Evolutionary conservation across 1,140 invertebrate genomes (phyloP).

Genomic region (Campoletis sonorensis): DNA sequence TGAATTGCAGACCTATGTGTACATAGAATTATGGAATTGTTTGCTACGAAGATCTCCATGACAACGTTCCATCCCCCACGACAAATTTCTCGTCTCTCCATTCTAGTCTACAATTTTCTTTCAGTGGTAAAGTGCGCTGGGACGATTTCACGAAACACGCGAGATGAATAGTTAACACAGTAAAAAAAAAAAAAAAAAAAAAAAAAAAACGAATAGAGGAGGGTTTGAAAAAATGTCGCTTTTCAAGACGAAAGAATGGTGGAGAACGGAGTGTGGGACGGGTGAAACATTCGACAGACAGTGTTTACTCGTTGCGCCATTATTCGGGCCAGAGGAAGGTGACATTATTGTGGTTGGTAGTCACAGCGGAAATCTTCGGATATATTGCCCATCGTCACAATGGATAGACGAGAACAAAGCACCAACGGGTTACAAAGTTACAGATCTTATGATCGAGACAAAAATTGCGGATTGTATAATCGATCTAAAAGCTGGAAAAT

Average conservation of each 20-base stretch:
- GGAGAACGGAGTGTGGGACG: conserved; percentile 81
- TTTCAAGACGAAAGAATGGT: conserved; percentile 88
- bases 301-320: conserved; percentile 80
- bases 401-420: conserved; percentile 72
- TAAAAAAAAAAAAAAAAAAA: background rate
- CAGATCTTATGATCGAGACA: conserved; percentile 84
- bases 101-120: conserved; percentile 21
- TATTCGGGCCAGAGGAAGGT: conserved; percentile 79
- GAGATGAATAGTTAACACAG: background rate
- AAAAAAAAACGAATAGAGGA: background rate
- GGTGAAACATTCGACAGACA: conserved; percentile 81
- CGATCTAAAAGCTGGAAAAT: conserved; percentile 83
- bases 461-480: conserved; percentile 82
- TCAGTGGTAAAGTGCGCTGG: background rate
- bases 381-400: conserved; percentile 80
- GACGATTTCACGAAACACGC: background rate
- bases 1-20: background rate
- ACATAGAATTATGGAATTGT: conserved; percentile 27
- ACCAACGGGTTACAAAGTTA: conserved; percentile 78
- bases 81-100: background rate
- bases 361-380: conserved; percentile 82
- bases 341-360: conserved; percentile 85
- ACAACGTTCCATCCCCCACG: background rate
- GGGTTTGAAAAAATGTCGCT: conserved; percentile 81
- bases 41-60: conserved; percentile 25